Evolutionary conservation across 2,888 invertebrate genomes (phyloP), one percentile per base, ranked within the genome.

Genomic region (Meiosimyza decipiens): DNA sequence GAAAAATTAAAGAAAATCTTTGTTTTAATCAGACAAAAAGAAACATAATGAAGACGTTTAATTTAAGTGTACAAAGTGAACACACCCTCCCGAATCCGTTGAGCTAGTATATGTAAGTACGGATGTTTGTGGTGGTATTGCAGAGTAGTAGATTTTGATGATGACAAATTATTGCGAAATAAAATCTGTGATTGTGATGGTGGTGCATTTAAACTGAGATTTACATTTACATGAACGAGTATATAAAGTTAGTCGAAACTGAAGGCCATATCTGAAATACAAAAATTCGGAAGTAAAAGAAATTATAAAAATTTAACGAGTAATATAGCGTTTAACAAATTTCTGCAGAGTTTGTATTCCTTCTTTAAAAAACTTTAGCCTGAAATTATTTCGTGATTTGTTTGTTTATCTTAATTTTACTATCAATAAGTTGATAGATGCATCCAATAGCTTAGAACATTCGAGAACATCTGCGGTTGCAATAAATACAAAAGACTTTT

Each of bases 221-320:
- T 70, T 62, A 70, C 55, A 22, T 67, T 16, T 47, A 16, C 40
- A 40, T 70, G 13, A 54, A 63, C 62, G 40, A 33, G 40, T 15
- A 13, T 60, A 50, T 52, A 18, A n/a, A 70, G 62, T 81, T 86
- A 86, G 84, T 86, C 86, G 84, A 87, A 86, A 86, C 84, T 86
- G 86, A 86, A 86, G 84, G 84, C 86, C 86, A 86, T 83, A 84
- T 86, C 87, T 86, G 86, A 84, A 86, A 86, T 81, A 82, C 80
- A 84, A 80, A 80, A 82, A 80, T 80, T 80, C 51, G 55, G 55
- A 68, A 68, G 59, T 40, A 15, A 69, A 54, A 70, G 33, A 18
- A 52, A 70, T 54, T 9, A 40, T 40, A 5, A 40, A 40, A 40
- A 40, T 9, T 40, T 9, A 40, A 40, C 40, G 40, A 7, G 40